phyloP scores from a whole-genome alignment of 2,797 vertebrate genomes.

The Oreortyx pictus region DNA sequence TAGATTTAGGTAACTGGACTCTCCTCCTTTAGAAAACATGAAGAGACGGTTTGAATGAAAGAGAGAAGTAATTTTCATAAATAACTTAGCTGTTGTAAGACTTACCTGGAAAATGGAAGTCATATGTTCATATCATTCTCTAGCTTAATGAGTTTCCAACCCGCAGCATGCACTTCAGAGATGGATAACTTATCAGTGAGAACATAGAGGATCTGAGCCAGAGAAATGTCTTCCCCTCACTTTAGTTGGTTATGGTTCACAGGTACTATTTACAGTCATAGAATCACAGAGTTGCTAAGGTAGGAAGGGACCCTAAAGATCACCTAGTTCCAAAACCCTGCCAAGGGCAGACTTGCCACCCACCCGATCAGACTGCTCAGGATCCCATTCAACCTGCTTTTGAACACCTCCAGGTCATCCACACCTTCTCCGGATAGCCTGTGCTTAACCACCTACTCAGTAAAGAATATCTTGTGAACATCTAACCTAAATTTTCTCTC shows the following conservation, averaged over 20 bases:
- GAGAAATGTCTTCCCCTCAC: neutral
- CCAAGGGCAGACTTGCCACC: too few relatives aligned
- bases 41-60: neutral
- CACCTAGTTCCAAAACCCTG: too few relatives aligned
- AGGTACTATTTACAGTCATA: neutral
- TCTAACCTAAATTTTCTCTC: too few relatives aligned
- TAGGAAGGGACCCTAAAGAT: too few relatives aligned
- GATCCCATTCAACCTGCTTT: too few relatives aligned
- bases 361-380: too few relatives aligned
- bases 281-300: too few relatives aligned
- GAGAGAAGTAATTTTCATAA: neutral
- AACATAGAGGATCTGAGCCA: neutral
- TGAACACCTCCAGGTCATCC: too few relatives aligned
- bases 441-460: too few relatives aligned
- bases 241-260: neutral
- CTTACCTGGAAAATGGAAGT: neutral
- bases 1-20: neutral
- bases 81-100: neutral
- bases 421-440: too few relatives aligned
- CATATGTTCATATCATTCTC: neutral
- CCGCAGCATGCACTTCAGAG: neutral
- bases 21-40: neutral
- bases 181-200: neutral
- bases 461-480: too few relatives aligned
- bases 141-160: neutral